These are phyloP conservation scores for Eustalomyia histrio DNA, from an alignment of 2,888 invertebrate species.

Conservation along the genomic window DNA sequence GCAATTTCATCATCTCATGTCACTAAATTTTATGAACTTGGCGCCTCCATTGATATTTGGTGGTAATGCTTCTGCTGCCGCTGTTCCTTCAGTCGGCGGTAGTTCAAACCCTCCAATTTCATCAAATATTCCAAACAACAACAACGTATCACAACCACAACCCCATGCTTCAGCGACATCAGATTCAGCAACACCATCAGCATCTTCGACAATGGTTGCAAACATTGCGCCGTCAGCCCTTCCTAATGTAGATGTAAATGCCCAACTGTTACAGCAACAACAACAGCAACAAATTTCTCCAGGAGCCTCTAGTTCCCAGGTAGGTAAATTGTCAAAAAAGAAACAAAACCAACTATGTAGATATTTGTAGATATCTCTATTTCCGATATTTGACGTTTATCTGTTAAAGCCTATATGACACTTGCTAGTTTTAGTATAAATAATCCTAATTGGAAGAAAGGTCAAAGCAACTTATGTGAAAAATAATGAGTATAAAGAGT, in stretches of 20 bases:
- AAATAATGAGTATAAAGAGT: too few species aligned
- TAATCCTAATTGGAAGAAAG: too few species aligned
- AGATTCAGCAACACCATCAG: constrained; percentile 64
- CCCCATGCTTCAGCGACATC: constrained; percentile 41
- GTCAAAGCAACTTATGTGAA: too few species aligned
- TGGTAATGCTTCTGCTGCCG: constrained; percentile 60
- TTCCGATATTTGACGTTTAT: too few species aligned
- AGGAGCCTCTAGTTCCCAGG: constrained; percentile 37
- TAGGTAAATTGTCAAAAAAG: constrained; percentile 13
- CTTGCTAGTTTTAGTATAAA: too few species aligned
- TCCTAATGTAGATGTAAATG: constrained; percentile 44
- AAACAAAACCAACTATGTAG: too few species aligned
- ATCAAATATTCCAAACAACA: constrained; percentile 60
- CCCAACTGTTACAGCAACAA: constrained; percentile 72
- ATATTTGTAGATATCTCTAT: too few species aligned
- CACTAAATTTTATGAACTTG: constrained; percentile 95
- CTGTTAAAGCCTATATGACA: too few species aligned
- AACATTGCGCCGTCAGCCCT: constrained; percentile 18
- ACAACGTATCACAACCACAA: constrained; percentile 70
- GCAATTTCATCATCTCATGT: constrained; percentile 94
- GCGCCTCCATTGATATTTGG: constrained; percentile 87
- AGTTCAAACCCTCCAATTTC: constrained; percentile 20
- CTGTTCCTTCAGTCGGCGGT: constrained; percentile 18
- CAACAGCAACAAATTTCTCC: constrained; percentile 67
- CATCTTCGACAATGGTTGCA: constrained; percentile 55